These are phyloP conservation scores for Nephrotoma guestfalica DNA, from an alignment of 2,888 invertebrate genomes.

Conservation along the genomic window DNA sequence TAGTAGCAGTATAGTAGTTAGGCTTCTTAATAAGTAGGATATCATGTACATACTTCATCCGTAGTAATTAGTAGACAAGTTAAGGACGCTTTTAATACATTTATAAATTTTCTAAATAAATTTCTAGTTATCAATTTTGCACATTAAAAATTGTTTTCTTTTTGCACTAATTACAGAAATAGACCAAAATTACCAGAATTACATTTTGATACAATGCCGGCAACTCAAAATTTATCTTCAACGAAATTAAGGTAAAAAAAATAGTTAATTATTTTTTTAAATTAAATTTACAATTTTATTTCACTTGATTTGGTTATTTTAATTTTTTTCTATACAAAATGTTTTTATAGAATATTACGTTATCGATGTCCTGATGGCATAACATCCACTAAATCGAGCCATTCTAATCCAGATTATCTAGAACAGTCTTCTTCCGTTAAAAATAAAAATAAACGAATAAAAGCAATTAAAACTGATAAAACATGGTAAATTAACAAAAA, in stretches of 20 bases:
- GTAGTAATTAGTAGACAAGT: background rate
- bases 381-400: background rate
- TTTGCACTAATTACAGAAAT: background rate
- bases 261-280: background rate
- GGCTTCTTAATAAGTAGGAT: background rate
- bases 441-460: background rate
- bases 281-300: background rate
- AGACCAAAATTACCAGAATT: slow-evolving; percentile 4
- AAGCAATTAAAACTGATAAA: background rate
- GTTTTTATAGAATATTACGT: background rate
- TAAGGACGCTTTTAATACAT: background rate
- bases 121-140: background rate
- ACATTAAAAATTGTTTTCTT: background rate
- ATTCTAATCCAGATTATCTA: background rate
- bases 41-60: background rate
- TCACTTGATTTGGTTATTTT: background rate
- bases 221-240: background rate
- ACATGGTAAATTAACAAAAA: background rate
- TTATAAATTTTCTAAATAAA: too few relatives aligned
- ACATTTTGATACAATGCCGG: background rate
- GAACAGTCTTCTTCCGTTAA: background rate
- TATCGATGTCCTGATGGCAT: background rate
- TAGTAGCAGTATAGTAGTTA: background rate
- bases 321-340: background rate
- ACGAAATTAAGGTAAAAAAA: background rate